Percentiles rank a stretch among this genome's conserved stretches.
phyloP scores from a whole-genome alignment of 2,888 invertebrate genomes.

The Gerris lacustris region DNA sequence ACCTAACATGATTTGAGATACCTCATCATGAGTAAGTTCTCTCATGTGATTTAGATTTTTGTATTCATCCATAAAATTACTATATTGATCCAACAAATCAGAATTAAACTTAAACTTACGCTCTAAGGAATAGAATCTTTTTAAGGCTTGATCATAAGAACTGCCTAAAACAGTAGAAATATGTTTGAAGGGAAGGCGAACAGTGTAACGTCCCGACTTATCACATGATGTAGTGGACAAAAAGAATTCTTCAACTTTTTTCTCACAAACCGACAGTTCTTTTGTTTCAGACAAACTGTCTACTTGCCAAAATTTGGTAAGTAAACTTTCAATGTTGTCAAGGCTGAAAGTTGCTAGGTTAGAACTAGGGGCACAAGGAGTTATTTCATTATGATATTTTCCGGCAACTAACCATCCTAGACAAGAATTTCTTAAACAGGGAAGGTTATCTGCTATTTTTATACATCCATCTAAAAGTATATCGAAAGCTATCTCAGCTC shows the following conservation, averaged over 20 bases:
- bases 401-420: no score
- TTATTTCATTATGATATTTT: no score
- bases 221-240: not conserved
- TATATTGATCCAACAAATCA: conserved; percentile 17
- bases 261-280: no score
- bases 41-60: conserved; percentile 27
- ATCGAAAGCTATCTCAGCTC: conserved; percentile 10
- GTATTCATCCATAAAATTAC: conserved; percentile 22
- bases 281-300: no score
- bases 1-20: not conserved
- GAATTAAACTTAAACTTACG: conserved; percentile 10
- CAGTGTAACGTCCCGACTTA: conserved; percentile 9
- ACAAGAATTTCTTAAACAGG: no score
- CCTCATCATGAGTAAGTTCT: conserved; percentile 8
- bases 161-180: conserved; percentile 15
- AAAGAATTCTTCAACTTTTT: no score
- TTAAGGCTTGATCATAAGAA: conserved; percentile 16
- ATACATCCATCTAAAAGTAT: not conserved
- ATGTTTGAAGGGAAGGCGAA: conserved; percentile 18
- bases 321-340: no score
- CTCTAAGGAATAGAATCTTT: conserved; percentile 17
- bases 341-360: no score
- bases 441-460: no score
- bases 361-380: no score
- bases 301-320: no score